Evolutionary conservation across 2,113 vertebrate genomes (phyloP), one percentile per base, ranked within the genome.

Genomic region (Melanerpes aurifrons): DNA sequence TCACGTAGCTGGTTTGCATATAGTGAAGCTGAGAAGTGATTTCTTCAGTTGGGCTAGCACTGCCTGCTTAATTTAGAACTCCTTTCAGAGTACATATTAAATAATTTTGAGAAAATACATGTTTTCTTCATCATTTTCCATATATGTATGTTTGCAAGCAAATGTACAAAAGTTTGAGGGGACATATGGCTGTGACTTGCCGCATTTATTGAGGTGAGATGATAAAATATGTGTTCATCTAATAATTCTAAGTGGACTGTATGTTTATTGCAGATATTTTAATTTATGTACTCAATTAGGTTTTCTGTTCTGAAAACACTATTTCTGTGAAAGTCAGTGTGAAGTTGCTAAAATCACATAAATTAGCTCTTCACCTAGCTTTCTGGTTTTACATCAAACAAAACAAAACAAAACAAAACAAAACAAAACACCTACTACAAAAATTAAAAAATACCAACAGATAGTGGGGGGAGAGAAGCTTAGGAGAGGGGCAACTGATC

Each of bases 101-200:
- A 75, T 89, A 86, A 90, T 89, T 94, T 73, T 62, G 70, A 95
- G 80, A 87, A 77, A 93, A 59, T 94, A 74, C 84, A 97, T 97
- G 73, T 93, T 96, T 97, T 95, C 91, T 89, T 26, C 26, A 25
- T 57, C 76, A 35, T 89, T 93, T 90, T 93, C 67, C 95, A 95
- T 75, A 91, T 70, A 32, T 56, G n/a, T 71, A 63, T 87, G 87
- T 97, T 97, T 97, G 86, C 94, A 95, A 97, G 97, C 86, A 97
- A 97, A 91, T 95, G 91, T 96, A 92, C 66, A 94, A 45, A 59
- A 70, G 29, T 96, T 96, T 94, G 77, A 89, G 57, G 63, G 90
- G 75, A 95, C 92, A 93, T 94, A 95, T 92, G 95, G 95, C 92
- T 97, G 92, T 58, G 54, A 78, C 81, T 96, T 83, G 70, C 77